Conservation (phyloP, 1,140 invertebrate genomes). For the Oedothorax gibbosus region DNA sequence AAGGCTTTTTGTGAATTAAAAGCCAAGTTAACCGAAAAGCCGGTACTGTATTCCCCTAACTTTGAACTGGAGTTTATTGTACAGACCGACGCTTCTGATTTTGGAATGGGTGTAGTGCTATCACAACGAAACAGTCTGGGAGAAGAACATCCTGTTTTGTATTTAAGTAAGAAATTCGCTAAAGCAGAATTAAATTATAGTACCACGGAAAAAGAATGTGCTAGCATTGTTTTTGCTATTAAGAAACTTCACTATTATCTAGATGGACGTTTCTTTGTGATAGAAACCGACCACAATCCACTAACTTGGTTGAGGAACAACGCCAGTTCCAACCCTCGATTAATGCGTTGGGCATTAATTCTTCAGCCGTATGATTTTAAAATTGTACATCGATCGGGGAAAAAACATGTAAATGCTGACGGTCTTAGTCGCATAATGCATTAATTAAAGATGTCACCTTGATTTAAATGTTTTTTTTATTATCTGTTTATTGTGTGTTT, state of each 20-base stretch:
- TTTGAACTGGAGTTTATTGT: not conserved
- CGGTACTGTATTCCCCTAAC: not conserved
- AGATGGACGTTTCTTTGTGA: not conserved
- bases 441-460: not conserved
- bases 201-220: not conserved
- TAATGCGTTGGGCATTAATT: no score
- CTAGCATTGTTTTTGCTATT: not conserved
- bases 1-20: not conserved
- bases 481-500: no score
- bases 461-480: no score
- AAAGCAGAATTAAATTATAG: conserved; percentile 41
- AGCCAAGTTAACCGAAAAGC: not conserved
- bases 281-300: not conserved
- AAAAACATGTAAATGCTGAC: no score
- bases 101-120: not conserved
- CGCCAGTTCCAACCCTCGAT: not conserved
- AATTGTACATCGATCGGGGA: no score
- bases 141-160: not conserved
- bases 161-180: conserved; percentile 1
- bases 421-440: no score
- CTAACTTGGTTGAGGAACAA: not conserved
- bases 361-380: no score
- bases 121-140: not conserved
- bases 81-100: not conserved
- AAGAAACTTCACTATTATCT: not conserved